These are phyloP conservation scores for Lipophrys pholis DNA, from an alignment of 2,113 vertebrate genomes.

Conservation along the genomic window DNA sequence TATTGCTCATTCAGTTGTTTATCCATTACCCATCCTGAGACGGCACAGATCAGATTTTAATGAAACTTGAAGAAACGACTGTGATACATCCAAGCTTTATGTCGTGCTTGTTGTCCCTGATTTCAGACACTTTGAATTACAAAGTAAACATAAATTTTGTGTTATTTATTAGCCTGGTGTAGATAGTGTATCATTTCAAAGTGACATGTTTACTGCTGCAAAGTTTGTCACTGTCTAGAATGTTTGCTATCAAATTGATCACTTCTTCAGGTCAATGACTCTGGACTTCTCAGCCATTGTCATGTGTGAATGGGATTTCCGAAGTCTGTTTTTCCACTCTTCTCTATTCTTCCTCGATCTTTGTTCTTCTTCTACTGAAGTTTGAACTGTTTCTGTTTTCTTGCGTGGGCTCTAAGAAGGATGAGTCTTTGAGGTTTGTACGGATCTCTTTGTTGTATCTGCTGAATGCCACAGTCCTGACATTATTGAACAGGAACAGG, in stretches of 20 bases:
- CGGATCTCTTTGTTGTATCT: constrained; percentile 55
- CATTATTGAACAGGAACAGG: constrained; percentile 61
- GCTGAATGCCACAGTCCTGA: constrained; percentile 54
- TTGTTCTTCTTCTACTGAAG: constrained; percentile 39
- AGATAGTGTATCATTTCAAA: constrained; percentile 19
- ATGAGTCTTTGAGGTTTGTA: constrained; percentile 41
- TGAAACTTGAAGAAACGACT: constrained; percentile 16
- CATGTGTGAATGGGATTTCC: constrained; percentile 39
- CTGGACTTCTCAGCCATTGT: not conserved
- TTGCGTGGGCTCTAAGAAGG: constrained; percentile 10
- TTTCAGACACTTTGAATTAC: not conserved
- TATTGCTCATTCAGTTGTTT: constrained; percentile 42
- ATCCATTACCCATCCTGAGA: constrained; percentile 33
- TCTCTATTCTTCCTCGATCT: constrained; percentile 14
- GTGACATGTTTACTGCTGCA: constrained; percentile 1
- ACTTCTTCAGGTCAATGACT: not conserved
- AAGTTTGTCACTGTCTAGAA: constrained; percentile 16
- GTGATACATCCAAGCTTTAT: constrained; percentile 16
- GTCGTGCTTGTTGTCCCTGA: not conserved
- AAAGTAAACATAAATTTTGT: constrained; percentile 16
- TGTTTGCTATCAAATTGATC: constrained; percentile 16
- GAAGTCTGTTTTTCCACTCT: not conserved
- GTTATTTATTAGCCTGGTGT: constrained; percentile 27
- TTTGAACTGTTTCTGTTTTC: constrained; percentile 36
- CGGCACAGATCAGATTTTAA: constrained; percentile 33